These are phyloP conservation scores for Corbicula japonica DNA, from an alignment of 2,888 invertebrate genomes.

Conservation along the genomic window DNA sequence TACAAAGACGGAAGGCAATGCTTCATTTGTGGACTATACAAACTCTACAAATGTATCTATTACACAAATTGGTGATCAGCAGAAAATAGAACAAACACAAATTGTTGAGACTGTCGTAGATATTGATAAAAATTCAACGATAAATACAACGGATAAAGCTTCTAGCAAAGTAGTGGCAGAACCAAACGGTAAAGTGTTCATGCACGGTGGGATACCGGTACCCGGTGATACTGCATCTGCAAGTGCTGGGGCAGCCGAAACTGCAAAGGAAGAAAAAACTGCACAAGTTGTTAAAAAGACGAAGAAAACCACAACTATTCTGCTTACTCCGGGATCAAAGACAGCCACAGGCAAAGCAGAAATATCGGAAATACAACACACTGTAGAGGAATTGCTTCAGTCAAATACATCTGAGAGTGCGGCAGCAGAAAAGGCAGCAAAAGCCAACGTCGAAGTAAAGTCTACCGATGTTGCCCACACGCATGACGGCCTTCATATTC, in stretches of 20 bases:
- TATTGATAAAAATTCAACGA: constrained; percentile 31
- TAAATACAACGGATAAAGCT: constrained; percentile 4
- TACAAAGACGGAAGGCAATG: constrained; percentile 8
- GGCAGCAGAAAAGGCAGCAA: constrained; percentile 12
- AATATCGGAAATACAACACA: constrained; percentile 29
- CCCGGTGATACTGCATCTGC: background rate
- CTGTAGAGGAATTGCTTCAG: constrained; percentile 8
- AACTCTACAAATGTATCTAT: constrained; percentile 4
- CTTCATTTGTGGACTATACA: constrained; percentile 4
- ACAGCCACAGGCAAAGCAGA: constrained; percentile 26
- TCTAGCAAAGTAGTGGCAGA: constrained; percentile 18
- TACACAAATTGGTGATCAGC: constrained; percentile 7
- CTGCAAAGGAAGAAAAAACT: constrained; percentile 17
- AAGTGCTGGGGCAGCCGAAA: constrained; percentile 3
- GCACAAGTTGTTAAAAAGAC: constrained; percentile 29
- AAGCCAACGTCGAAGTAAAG: background rate
- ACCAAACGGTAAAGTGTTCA: background rate
- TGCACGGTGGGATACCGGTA: background rate
- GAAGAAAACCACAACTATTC: constrained; percentile 31
- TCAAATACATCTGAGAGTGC: constrained; percentile 22
- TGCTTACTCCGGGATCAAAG: background rate
- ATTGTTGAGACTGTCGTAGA: constrained; percentile 53
- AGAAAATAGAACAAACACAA: constrained; percentile 48
- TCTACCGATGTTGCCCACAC: background rate
- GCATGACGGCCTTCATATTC: background rate